phyloP scores from a whole-genome alignment of 2,888 invertebrate species.

The Acleris sparsana region DNA sequence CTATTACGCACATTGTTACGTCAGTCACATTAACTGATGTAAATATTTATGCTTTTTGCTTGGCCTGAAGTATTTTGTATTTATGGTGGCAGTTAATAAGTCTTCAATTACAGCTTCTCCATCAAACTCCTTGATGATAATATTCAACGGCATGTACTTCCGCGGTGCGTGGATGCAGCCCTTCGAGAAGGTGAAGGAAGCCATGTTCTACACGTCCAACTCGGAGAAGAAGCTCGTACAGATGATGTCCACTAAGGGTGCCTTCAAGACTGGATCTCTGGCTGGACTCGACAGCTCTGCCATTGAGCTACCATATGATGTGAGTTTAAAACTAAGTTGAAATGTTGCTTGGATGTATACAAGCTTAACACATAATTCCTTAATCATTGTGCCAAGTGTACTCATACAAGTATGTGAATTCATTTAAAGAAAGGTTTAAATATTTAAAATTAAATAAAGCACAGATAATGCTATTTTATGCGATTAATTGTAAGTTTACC shows the following conservation, averaged over 20 bases:
- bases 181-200: constrained; percentile 82
- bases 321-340: constrained; percentile 58
- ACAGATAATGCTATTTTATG: no score
- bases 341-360: no score
- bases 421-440: no score
- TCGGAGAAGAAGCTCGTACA: constrained; percentile 84
- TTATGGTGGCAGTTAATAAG: neutral
- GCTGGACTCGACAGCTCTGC: constrained; percentile 86
- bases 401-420: no score
- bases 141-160: constrained; percentile 91
- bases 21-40: neutral
- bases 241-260: constrained; percentile 87
- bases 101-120: constrained; percentile 53
- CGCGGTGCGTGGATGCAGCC: constrained; percentile 89
- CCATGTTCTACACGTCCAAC: constrained; percentile 86
- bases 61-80: no score
- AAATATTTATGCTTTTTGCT: neutral
- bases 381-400: no score
- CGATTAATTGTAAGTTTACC: no score
- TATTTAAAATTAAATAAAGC: no score
- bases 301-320: constrained; percentile 89
- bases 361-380: no score
- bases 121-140: constrained; percentile 85
- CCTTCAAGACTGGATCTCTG: constrained; percentile 85
- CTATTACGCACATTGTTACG: neutral